A percentile compares a stretch with the other conserved stretches of the same genome.
These are phyloP conservation scores for Sphaerophoria taeniata DNA, from an alignment of 2,888 invertebrate species.

Conservation along the genomic window DNA sequence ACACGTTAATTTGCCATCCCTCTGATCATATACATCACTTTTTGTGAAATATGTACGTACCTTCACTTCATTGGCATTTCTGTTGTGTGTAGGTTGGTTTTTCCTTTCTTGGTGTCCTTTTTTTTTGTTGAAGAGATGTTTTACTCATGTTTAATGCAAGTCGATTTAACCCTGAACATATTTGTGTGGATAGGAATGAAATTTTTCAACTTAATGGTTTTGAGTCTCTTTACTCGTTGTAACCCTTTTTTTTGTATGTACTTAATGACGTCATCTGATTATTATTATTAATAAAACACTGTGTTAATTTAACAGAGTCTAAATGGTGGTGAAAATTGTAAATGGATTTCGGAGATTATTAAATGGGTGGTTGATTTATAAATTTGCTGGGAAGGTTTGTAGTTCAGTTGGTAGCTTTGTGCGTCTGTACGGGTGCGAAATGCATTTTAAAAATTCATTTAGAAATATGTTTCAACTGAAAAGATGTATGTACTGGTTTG, in stretches of 20 bases:
- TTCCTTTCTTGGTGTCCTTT: slow-evolving; percentile 20
- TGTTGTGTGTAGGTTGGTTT: slow-evolving; percentile 34
- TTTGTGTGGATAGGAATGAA: not conserved
- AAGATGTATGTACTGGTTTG: not conserved
- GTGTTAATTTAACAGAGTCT: slow-evolving; percentile 25
- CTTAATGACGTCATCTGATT: slow-evolving; percentile 37
- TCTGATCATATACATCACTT: not conserved
- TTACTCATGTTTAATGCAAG: slow-evolving; percentile 28
- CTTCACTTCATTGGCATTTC: not conserved
- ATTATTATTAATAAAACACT: slow-evolving; percentile 29
- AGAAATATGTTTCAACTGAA: not conserved
- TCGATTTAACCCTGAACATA: slow-evolving; percentile 16
- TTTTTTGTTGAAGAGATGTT: slow-evolving; percentile 33
- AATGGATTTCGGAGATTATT: slow-evolving; percentile 12
- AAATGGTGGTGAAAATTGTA: slow-evolving; percentile 26
- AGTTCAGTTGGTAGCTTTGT: not conserved
- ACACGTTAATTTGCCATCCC: slow-evolving; percentile 40
- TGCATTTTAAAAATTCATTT: slow-evolving; percentile 6
- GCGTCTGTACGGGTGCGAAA: not conserved
- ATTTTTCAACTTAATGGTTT: slow-evolving; percentile 21
- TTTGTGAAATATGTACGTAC: not conserved
- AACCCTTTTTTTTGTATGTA: slow-evolving; percentile 33
- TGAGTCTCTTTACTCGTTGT: not conserved
- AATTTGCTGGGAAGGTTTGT: not conserved
- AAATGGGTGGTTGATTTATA: slow-evolving; percentile 6